Evolutionary conservation across 2,113 vertebrate genomes (phyloP).

Genomic region (Callionymus lyra): DNA sequence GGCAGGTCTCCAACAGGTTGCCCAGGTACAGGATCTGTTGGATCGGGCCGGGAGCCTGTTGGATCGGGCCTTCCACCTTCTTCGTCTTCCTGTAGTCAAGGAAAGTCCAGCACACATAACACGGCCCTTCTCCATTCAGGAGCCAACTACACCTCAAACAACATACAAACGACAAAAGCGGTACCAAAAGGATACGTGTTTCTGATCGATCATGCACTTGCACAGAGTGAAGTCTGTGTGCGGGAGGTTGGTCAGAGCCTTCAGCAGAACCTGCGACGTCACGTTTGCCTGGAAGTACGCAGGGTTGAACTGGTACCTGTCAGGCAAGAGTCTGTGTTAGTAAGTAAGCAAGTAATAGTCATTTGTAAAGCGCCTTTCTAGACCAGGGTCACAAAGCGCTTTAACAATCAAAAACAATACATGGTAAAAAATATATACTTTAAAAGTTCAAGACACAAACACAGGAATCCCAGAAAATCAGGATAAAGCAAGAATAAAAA

Average conservation of each 20-base stretch:
- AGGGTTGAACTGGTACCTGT: conserved; percentile 93
- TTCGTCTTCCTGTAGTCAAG: conserved; percentile 71
- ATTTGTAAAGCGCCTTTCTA: no score
- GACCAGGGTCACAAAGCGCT: no score
- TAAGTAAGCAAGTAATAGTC: no score
- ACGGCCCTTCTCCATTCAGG: background rate
- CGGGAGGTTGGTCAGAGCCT: conserved; percentile 89
- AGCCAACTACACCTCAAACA: no score
- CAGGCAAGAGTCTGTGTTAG: background rate
- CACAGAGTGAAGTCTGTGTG: conserved; percentile 95
- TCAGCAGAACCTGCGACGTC: conserved; percentile 89
- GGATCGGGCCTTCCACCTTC: conserved; percentile 85
- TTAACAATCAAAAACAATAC: no score
- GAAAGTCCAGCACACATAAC: conserved; percentile 44
- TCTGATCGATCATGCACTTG: conserved; percentile 95
- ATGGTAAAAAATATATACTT: no score
- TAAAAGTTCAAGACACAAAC: no score
- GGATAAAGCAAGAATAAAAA: no score
- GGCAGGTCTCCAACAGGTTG: conserved; percentile 86
- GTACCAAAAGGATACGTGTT: conserved; percentile 80
- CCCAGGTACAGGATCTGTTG: conserved; percentile 86
- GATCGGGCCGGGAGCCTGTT: conserved; percentile 84
- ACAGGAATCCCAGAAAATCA: no score
- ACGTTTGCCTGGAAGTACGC: conserved; percentile 88
- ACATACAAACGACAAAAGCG: background rate